Percentiles rank a stretch among this genome's conserved stretches.
These are phyloP conservation scores for Tanypteryx hageni DNA, from an alignment of 2,888 invertebrate species.

Conservation along the genomic window DNA sequence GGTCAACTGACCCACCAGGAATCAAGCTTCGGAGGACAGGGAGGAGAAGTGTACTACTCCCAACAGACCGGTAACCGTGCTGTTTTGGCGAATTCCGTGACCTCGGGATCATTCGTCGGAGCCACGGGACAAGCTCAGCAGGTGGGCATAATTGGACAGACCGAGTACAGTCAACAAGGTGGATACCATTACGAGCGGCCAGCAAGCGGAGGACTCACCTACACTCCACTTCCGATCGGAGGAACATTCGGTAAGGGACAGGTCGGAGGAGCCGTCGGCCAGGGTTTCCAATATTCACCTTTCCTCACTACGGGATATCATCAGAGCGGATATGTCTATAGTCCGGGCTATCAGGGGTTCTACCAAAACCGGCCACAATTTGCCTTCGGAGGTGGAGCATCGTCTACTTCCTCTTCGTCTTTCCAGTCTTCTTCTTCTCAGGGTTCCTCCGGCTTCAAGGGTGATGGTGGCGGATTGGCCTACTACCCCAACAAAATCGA, in stretches of 20 bases:
- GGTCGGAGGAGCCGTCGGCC: background rate
- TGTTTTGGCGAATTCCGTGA: background rate
- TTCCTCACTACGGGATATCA: background rate
- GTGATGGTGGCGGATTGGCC: background rate
- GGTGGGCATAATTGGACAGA: background rate
- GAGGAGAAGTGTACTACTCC: background rate
- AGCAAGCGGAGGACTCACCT: background rate
- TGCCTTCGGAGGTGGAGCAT: background rate
- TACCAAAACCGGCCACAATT: background rate
- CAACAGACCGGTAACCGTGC: background rate
- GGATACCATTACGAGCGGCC: conserved; percentile 39
- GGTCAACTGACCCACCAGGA: background rate
- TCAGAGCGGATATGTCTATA: background rate
- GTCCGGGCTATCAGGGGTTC: background rate
- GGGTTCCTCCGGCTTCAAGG: background rate
- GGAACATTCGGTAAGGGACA: background rate
- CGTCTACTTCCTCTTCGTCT: background rate
- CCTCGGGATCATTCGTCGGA: background rate
- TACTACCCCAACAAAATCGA: background rate
- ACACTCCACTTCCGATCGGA: background rate
- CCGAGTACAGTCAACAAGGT: background rate
- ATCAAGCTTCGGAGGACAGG: background rate
- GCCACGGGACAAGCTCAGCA: background rate
- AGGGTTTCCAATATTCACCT: background rate
- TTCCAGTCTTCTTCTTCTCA: background rate